Conservation (phyloP, 2,113 vertebrate species). For the Pica pica region DNA sequence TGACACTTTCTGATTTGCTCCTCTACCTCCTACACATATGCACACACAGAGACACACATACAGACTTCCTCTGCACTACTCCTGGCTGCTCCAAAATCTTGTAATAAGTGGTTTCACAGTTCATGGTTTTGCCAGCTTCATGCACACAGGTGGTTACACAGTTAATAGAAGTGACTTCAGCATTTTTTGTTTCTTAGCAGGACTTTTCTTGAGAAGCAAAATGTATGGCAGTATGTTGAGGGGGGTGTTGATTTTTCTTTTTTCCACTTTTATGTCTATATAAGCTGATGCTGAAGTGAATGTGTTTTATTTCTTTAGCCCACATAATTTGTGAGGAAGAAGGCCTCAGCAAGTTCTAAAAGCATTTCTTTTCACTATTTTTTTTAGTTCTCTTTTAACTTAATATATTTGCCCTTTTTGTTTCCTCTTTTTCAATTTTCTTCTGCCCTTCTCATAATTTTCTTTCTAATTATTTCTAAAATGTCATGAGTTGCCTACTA, state of each 20-base stretch:
- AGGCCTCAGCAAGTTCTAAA: neutral
- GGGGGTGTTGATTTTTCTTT: accelerated
- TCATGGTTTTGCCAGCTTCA: neutral
- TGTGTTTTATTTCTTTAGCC: neutral
- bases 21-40: accelerated
- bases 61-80: no score
- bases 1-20: neutral
- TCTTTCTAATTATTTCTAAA: constrained; percentile 18
- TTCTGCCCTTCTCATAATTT: neutral
- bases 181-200: neutral
- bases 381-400: neutral
- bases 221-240: neutral
- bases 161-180: neutral
- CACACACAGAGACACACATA: accelerated
- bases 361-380: neutral
- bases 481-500: neutral
- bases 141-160: neutral
- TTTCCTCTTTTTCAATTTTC: neutral
- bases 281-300: neutral
- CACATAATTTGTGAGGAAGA: neutral
- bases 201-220: neutral
- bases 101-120: neutral
- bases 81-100: neutral
- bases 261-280: neutral
- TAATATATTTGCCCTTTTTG: neutral